Percentiles rank a stretch among this genome's conserved stretches.
phyloP scores from a whole-genome alignment of 2,888 invertebrate species.

The Drosophila tripunctata region DNA sequence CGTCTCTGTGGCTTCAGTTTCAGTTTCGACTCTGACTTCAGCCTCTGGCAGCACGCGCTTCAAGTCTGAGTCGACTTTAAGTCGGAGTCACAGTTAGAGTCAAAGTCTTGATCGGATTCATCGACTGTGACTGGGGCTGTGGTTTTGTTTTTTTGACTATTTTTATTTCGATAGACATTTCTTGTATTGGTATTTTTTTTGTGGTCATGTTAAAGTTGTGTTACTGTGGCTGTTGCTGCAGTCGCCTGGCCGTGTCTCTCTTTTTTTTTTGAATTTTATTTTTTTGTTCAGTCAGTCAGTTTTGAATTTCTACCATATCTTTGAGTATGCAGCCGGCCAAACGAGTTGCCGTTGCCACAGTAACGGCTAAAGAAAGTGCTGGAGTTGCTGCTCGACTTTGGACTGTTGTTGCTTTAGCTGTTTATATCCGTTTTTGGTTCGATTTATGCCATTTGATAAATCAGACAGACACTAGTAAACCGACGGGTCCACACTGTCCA shows the following conservation, averaged over 20 bases:
- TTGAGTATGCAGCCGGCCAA: conserved; percentile 54
- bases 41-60: conserved; percentile 57
- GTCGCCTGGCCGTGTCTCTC: conserved; percentile 23
- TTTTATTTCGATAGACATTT: conserved; percentile 33
- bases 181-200: conserved; percentile 18
- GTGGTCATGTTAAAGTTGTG: conserved; percentile 20
- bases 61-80: conserved; percentile 27
- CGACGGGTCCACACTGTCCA: conserved; percentile 16
- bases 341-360: conserved; percentile 53
- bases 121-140: conserved; percentile 18
- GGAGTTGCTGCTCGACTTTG: conserved; percentile 57
- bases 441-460: conserved; percentile 75
- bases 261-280: too few relatives aligned
- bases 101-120: conserved; percentile 11
- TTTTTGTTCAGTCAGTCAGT: conserved; percentile 40
- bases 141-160: conserved; percentile 11
- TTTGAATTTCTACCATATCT: conserved; percentile 64
- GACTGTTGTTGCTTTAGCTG: conserved; percentile 52
- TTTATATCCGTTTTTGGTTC: conserved; percentile 74
- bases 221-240: conserved; percentile 38
- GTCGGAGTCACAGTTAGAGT: conserved; percentile 12
- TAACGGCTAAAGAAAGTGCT: conserved; percentile 67
- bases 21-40: conserved; percentile 8
- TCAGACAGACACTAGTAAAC: conserved; percentile 41
- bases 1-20: conserved; percentile 28